Evolutionary conservation across 2,888 invertebrate species (phyloP).

Genomic region (Pterostichus madidus): DNA sequence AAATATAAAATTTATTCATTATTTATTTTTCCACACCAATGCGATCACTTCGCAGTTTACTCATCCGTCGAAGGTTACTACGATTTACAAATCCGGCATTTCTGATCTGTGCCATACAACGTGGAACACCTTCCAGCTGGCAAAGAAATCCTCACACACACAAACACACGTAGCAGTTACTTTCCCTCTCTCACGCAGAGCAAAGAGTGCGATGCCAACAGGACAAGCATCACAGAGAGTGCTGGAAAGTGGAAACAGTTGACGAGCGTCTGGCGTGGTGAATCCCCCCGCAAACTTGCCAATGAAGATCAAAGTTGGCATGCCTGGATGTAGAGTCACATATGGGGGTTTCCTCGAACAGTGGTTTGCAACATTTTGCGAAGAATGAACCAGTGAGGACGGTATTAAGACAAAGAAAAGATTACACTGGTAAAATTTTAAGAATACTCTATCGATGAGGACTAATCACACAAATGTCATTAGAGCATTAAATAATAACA

Average conservation of each 20-base stretch:
- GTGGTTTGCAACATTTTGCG: constrained; percentile 13
- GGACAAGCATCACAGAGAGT: neutral
- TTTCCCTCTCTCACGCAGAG: constrained; percentile 26
- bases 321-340: neutral
- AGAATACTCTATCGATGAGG: no score
- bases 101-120: neutral
- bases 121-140: constrained; percentile 62
- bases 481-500: no score
- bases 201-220: constrained; percentile 23
- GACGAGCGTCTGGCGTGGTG: constrained; percentile 25
- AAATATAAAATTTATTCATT: constrained; percentile 49
- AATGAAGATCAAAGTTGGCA: constrained; percentile 47
- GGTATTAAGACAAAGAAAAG: no score
- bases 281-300: neutral
- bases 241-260: constrained; percentile 35
- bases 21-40: constrained; percentile 28
- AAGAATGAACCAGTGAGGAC: neutral
- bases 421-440: no score
- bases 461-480: no score
- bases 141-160: constrained; percentile 28
- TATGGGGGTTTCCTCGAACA: constrained; percentile 12
- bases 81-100: constrained; percentile 20
- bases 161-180: neutral
- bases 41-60: constrained; percentile 8
- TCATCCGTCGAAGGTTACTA: constrained; percentile 41